phyloP scores from a whole-genome alignment of 2,797 vertebrate species.

The Mastacembelus armatus region DNA sequence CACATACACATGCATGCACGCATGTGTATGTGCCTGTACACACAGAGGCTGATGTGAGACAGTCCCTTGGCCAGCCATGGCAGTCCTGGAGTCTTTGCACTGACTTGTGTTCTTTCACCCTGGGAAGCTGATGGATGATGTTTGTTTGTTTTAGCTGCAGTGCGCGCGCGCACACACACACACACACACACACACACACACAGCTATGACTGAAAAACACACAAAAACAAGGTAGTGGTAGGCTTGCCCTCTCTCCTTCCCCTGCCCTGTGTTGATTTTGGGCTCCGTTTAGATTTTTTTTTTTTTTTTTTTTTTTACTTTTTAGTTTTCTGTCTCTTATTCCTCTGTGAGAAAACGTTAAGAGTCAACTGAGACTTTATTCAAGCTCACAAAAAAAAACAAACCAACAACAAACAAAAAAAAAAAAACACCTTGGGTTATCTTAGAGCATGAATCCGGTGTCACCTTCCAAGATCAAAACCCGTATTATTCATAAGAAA shows the following conservation, averaged over 20 bases:
- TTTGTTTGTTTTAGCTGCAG: constrained; percentile 79
- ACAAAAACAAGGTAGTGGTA: constrained; percentile 61
- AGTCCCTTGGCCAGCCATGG: constrained; percentile 46
- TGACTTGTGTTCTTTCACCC: constrained; percentile 76
- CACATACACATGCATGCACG: constrained; percentile 13
- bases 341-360: constrained; percentile 52
- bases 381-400: constrained; percentile 60
- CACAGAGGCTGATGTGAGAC: constrained; percentile 48
- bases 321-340: constrained; percentile 68
- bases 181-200: constrained; percentile 23
- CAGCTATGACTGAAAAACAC: constrained; percentile 53
- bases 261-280: constrained; percentile 76
- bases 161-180: constrained; percentile 47
- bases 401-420: constrained; percentile 65
- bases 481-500: not conserved
- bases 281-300: constrained; percentile 61
- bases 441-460: constrained; percentile 42
- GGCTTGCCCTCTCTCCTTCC: constrained; percentile 69
- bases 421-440: constrained; percentile 43
- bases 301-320: constrained; percentile 17
- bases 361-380: constrained; percentile 67
- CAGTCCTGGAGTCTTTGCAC: constrained; percentile 72
- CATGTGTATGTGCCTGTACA: no score
- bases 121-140: constrained; percentile 79
- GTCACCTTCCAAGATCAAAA: constrained; percentile 20